Evolutionary conservation across 2,888 invertebrate species (phyloP), one percentile per base, ranked within the genome.

Genomic region (Rutpela maculata): DNA sequence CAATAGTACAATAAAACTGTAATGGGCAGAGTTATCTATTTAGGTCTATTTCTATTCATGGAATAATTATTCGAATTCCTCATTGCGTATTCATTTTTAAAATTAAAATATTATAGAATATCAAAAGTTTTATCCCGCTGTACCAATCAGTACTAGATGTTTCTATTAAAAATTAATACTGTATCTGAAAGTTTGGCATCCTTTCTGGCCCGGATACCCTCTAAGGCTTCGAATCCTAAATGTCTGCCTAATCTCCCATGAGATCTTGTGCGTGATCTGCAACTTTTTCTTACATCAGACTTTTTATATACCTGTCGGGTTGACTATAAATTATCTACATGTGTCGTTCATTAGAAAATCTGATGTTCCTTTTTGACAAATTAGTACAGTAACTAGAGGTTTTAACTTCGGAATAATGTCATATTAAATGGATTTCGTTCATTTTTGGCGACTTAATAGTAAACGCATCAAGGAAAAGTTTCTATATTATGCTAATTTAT

Each of bases 161-260:
- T n/a, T 62, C 31, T 31, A 31, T 62, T 22, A 62, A 62, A 62
- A 62, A 62, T 62, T 62, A 31, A 62, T 62, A 31, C 31, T 62
- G 17, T 31, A 62, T 31, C n/a, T 31, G 35, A 62, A 62, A 31
- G 62, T 31, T 31, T 17, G 26, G 62, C 35, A 62, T 59, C 9
- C 31, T 31, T 62, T 62, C 62, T 17, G 22, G 10, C 1, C n/a
- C 62, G 62, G 2, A n/a, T 26, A 22, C 26, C n/a, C 50, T 50
- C 50, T n/a, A 50, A 50, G 50, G 50, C 50, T 50, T 50, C 31
- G 11, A 26, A 31, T 31, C 5, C 62, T 59, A 22, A 31, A 62
- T 17, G 62, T 62, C 31, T 62, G 35, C 9, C 17, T 22, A 62
- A 62, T 62, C 62, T 62, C 26, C 31, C 31, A 35, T 31, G 62